Conservation (phyloP, 2,113 vertebrate species). For the Neodon shergylaensis region DNA sequence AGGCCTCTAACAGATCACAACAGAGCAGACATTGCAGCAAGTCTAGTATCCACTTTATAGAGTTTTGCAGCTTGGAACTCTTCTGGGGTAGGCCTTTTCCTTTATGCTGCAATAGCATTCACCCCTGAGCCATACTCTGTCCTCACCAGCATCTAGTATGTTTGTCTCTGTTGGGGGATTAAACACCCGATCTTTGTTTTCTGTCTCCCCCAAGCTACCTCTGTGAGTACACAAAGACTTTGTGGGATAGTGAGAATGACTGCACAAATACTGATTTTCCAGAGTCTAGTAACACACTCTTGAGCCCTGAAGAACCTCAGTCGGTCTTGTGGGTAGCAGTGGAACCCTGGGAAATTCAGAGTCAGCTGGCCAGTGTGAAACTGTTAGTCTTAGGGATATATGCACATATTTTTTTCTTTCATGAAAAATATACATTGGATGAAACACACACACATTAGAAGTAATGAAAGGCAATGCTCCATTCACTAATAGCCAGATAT, state of each 20-base stretch:
- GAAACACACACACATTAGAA: constrained; percentile 23
- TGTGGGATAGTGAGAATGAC: constrained; percentile 33
- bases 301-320: background rate
- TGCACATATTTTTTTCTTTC: background rate
- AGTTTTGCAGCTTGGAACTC: constrained; percentile 41
- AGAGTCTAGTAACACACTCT: constrained; percentile 32
- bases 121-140: constrained; percentile 56
- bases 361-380: background rate
- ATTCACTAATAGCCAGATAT: constrained; percentile 6
- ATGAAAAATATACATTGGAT: constrained; percentile 44
- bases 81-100: constrained; percentile 59
- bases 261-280: background rate
- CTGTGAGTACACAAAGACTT: constrained; percentile 49
- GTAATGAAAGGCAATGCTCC: constrained; percentile 37
- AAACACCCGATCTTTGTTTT: constrained; percentile 49
- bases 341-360: constrained; percentile 2
- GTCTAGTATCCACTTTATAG: constrained; percentile 8
- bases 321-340: constrained; percentile 14
- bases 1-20: background rate
- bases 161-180: constrained; percentile 41
- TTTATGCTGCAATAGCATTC: constrained; percentile 62
- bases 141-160: constrained; percentile 54
- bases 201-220: constrained; percentile 60
- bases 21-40: background rate
- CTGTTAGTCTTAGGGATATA: constrained; percentile 24